phyloP scores from a whole-genome alignment of 2,113 vertebrate species.

The Benitochromis conjunctus region DNA sequence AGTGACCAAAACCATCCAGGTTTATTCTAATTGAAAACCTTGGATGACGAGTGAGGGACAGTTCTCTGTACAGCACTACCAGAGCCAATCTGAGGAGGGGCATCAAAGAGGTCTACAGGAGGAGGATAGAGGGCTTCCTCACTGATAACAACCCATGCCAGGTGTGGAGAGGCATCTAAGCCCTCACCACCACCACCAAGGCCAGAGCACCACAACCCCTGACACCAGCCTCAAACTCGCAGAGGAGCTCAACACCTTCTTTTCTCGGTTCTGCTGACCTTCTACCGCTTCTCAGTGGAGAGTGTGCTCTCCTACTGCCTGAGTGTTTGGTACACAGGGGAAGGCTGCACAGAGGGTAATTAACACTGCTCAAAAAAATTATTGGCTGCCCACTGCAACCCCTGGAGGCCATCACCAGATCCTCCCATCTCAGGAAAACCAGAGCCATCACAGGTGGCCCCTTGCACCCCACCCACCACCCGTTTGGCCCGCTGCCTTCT shows the following conservation, averaged over 20 bases:
- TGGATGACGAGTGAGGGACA: no score
- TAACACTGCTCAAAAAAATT: not conserved
- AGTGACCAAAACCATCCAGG: no score
- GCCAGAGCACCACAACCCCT: not conserved
- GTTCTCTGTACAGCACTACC: no score
- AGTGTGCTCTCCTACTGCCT: no score
- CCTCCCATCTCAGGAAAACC: not conserved
- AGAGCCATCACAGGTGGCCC: not conserved
- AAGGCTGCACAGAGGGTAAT: accelerated
- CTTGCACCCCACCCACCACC: not conserved
- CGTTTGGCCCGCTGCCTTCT: not conserved
- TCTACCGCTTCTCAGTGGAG: no score
- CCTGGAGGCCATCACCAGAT: not conserved
- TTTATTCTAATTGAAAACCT: no score
- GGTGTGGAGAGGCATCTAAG: not conserved
- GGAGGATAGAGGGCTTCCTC: not conserved
- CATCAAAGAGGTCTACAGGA: not conserved
- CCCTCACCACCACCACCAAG: not conserved
- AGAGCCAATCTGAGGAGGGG: no score
- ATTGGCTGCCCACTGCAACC: not conserved
- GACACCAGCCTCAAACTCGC: not conserved
- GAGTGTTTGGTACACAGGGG: not conserved
- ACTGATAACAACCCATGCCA: accelerated
- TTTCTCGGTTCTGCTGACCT: no score
- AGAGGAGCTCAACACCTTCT: not conserved